phyloP scores from a whole-genome alignment of 2,797 vertebrate species.

The Gambelia wislizenii region DNA sequence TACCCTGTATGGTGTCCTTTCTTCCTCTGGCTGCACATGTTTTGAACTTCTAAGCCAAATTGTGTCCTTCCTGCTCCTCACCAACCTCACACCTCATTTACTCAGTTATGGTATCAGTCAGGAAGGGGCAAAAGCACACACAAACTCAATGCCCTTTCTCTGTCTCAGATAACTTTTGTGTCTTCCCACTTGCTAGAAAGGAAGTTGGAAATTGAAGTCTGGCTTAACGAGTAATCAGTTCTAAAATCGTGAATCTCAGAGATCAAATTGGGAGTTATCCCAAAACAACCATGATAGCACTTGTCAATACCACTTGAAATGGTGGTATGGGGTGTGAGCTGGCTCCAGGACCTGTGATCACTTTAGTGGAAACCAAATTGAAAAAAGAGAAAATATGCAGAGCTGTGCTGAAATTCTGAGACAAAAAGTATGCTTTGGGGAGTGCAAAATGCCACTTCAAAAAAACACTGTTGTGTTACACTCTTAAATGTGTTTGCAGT shows the following conservation, averaged over 20 bases:
- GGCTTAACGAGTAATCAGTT: slow-evolving; percentile 28
- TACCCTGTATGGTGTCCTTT: slow-evolving; percentile 30
- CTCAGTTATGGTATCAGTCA: background rate
- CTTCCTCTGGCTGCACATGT: slow-evolving; percentile 32
- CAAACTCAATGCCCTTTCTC: background rate
- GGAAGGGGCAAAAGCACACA: background rate
- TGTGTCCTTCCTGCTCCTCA: slow-evolving; percentile 10
- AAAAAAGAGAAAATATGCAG: background rate
- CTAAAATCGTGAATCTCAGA: slow-evolving; percentile 17
- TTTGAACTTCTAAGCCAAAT: slow-evolving; percentile 36
- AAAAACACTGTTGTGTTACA: background rate
- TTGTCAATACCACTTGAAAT: background rate
- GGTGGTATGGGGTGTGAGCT: background rate
- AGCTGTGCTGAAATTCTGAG: background rate
- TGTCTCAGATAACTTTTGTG: slow-evolving; percentile 17
- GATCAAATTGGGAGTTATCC: slow-evolving; percentile 6
- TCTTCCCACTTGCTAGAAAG: slow-evolving; percentile 14
- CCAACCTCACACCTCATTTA: background rate
- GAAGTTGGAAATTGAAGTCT: slow-evolving; percentile 39
- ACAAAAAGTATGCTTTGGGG: background rate
- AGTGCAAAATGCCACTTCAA: background rate
- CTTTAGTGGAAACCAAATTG: slow-evolving; percentile 5
- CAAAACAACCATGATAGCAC: fast-evolving
- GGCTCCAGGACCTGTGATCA: background rate
- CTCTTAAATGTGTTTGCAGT: background rate